phyloP scores from a whole-genome alignment of 2,888 invertebrate species.

The Meiosimyza decipiens region DNA sequence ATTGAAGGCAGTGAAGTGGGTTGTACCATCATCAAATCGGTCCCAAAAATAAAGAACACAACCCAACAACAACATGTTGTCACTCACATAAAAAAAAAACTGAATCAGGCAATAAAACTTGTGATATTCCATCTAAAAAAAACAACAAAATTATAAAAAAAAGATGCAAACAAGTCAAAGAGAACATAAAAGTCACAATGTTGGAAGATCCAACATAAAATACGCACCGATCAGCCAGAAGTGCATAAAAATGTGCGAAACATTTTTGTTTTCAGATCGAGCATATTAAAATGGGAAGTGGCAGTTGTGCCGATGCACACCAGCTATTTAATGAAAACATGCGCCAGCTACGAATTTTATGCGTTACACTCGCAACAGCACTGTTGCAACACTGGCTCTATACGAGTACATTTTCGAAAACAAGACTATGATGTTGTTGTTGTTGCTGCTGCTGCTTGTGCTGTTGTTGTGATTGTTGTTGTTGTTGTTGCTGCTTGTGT shows the following conservation, averaged over 20 bases:
- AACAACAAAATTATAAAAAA: background rate
- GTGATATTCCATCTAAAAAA: conserved; percentile 3
- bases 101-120: conserved; percentile 1
- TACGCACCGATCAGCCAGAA: background rate
- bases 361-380: conserved; percentile 1
- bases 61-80: conserved; percentile 6
- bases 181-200: background rate
- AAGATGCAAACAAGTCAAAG: background rate
- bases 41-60: background rate
- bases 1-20: background rate
- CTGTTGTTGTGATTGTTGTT: background rate
- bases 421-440: background rate
- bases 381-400: background rate
- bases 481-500: background rate
- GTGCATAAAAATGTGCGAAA: conserved; percentile 18
- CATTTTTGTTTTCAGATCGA: conserved; percentile 19
- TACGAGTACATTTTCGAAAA: background rate
- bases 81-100: background rate
- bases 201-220: conserved; percentile 4
- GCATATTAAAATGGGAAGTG: conserved; percentile 5
- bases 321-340: background rate
- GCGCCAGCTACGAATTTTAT: background rate
- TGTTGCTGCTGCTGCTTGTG: background rate
- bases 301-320: background rate
- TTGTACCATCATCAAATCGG: background rate